Percentiles rank a stretch among this genome's conserved stretches.
Evolutionary conservation across 2,888 invertebrate genomes (phyloP).

Genomic region (Trachelus iudaicus): DNA sequence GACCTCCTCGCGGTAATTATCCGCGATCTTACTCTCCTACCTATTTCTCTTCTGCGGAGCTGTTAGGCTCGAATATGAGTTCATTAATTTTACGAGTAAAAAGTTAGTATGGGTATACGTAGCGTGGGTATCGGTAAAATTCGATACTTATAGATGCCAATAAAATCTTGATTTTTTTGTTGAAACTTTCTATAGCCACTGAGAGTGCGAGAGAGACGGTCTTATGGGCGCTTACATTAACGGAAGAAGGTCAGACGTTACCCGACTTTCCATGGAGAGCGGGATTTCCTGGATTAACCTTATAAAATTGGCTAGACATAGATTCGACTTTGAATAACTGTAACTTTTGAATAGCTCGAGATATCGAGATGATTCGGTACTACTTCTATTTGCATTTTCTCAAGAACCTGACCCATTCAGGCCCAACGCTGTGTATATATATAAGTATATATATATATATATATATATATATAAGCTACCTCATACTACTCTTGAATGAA

Average conservation of each 20-base stretch:
- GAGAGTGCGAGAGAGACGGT: no score
- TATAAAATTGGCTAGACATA: neutral
- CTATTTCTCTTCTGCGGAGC: neutral
- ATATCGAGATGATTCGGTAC: neutral
- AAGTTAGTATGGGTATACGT: neutral
- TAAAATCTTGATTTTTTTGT: neutral
- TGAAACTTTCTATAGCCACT: neutral
- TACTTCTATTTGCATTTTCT: neutral
- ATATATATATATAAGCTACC: neutral
- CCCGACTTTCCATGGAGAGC: neutral
- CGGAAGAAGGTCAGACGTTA: neutral
- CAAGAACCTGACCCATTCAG: neutral
- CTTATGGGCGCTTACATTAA: neutral
- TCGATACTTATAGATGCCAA: neutral
- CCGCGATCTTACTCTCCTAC: conserved; percentile 11
- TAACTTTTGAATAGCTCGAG: neutral
- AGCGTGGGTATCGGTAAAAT: neutral
- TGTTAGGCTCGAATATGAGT: neutral
- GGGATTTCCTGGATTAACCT: neutral
- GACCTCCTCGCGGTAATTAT: conserved; percentile 38
- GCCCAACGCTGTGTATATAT: neutral
- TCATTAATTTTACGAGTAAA: neutral
- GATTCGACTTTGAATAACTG: neutral
- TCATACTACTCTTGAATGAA: neutral
- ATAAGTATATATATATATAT: no score